phyloP scores from a whole-genome alignment of 2,888 invertebrate genomes.

The Amphipoea oculea region DNA sequence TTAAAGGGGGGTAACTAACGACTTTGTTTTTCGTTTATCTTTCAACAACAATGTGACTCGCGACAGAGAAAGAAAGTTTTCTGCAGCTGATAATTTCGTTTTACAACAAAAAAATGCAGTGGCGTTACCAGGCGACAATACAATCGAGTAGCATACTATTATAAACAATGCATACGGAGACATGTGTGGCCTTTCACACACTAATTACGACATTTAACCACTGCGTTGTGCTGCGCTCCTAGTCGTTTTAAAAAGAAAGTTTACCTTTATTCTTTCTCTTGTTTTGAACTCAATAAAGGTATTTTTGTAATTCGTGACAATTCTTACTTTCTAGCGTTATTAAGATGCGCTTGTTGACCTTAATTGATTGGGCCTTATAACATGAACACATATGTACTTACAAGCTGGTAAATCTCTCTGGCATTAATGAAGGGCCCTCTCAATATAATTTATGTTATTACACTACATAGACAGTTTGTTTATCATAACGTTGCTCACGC shows the following conservation, averaged over 20 bases:
- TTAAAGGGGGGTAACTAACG: background rate
- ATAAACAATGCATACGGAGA: slow-evolving; percentile 53
- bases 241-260: slow-evolving; percentile 63
- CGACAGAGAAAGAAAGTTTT: background rate
- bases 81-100: slow-evolving; percentile 13
- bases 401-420: slow-evolving; percentile 29
- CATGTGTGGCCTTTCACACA: slow-evolving; percentile 65
- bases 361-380: slow-evolving; percentile 42
- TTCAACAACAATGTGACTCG: background rate
- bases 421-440: slow-evolving; percentile 31
- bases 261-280: slow-evolving; percentile 48
- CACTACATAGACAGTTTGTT: slow-evolving; percentile 8
- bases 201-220: slow-evolving; percentile 61
- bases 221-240: slow-evolving; percentile 61
- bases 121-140: slow-evolving; percentile 58
- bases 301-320: slow-evolving; percentile 47
- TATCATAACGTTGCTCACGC: slow-evolving; percentile 22
- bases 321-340: slow-evolving; percentile 54
- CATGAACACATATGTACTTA: background rate
- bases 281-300: slow-evolving; percentile 38
- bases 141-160: slow-evolving; percentile 36
- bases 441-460: slow-evolving; percentile 11
- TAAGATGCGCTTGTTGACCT: slow-evolving; percentile 34
- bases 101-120: slow-evolving; percentile 34
- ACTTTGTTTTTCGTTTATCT: background rate